These are phyloP conservation scores for Azemiops feae DNA, from an alignment of 2,113 vertebrate species.

Conservation along the genomic window DNA sequence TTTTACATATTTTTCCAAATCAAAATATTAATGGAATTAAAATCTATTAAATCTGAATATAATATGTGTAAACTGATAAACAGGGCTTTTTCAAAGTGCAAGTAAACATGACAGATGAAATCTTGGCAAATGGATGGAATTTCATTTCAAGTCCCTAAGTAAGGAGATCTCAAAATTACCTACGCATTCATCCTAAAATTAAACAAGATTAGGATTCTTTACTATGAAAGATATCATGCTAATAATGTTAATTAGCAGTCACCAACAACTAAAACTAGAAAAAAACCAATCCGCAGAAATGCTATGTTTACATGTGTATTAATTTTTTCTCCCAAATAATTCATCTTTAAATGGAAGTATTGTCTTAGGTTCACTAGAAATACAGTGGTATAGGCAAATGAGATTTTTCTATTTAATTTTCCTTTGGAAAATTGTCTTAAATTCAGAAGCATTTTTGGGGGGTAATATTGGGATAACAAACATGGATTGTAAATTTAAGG, in stretches of 20 bases:
- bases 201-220: conserved; percentile 2
- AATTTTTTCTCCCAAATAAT: neutral
- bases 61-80: neutral
- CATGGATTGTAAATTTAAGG: neutral
- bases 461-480: neutral
- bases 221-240: neutral
- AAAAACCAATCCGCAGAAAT: neutral
- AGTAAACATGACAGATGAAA: conserved; percentile 15
- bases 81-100: neutral
- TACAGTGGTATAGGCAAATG: neutral
- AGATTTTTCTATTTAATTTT: neutral
- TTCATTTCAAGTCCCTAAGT: neutral
- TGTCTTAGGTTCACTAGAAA: neutral
- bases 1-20: neutral
- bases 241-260: neutral
- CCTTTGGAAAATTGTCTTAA: neutral
- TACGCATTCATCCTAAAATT: conserved; percentile 10
- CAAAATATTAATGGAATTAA: neutral
- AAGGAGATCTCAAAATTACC: neutral
- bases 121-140: conserved; percentile 21
- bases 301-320: neutral
- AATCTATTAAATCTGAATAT: neutral
- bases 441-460: neutral
- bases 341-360: neutral
- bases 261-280: neutral